Percentiles rank a stretch among this genome's conserved stretches.
Evolutionary conservation across 1,140 invertebrate species (phyloP).

Genomic region (Drosophila sproati): DNA sequence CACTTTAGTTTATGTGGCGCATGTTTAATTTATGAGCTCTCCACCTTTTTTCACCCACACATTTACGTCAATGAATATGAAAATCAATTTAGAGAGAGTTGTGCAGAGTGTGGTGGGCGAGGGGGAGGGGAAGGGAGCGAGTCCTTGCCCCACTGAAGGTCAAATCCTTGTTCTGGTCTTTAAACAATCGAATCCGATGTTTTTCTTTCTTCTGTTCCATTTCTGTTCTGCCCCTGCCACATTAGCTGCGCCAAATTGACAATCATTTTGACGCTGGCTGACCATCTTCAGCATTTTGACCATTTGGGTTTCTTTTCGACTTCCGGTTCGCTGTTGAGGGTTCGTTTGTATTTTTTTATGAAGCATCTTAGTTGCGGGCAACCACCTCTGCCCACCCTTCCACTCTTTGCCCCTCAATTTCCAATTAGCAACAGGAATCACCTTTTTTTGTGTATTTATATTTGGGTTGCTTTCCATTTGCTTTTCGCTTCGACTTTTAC

Average conservation of each 20-base stretch:
- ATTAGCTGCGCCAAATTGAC: conserved; percentile 56
- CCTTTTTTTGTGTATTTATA: conserved; percentile 51
- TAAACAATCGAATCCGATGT: conserved; percentile 34
- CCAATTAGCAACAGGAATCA: conserved; percentile 81
- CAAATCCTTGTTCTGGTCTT: conserved; percentile 35
- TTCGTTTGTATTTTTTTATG: conserved; percentile 10
- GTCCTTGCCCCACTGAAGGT: conserved; percentile 40
- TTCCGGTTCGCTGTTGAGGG: conserved; percentile 28
- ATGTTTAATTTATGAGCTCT: conserved; percentile 78
- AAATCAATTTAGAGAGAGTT: conserved; percentile 59
- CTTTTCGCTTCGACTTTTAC: conserved; percentile 20
- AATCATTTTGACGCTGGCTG: conserved; percentile 45
- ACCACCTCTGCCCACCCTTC: neutral
- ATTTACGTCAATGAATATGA: conserved; percentile 71
- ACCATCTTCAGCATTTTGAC: neutral
- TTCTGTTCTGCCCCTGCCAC: conserved; percentile 36
- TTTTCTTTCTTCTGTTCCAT: conserved; percentile 8
- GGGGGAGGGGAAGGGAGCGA: too few relatives aligned
- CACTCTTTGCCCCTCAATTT: conserved; percentile 59
- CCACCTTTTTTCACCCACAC: neutral
- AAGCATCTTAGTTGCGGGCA: neutral
- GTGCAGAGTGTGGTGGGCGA: too few relatives aligned
- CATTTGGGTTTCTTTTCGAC: conserved; percentile 6
- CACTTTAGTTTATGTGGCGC: conserved; percentile 77
- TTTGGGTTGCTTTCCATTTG: conserved; percentile 12